A percentile compares a stretch with the other conserved stretches of the same genome.
Evolutionary conservation across 2,888 invertebrate species (phyloP).

Genomic region (Crematogaster levior): DNA sequence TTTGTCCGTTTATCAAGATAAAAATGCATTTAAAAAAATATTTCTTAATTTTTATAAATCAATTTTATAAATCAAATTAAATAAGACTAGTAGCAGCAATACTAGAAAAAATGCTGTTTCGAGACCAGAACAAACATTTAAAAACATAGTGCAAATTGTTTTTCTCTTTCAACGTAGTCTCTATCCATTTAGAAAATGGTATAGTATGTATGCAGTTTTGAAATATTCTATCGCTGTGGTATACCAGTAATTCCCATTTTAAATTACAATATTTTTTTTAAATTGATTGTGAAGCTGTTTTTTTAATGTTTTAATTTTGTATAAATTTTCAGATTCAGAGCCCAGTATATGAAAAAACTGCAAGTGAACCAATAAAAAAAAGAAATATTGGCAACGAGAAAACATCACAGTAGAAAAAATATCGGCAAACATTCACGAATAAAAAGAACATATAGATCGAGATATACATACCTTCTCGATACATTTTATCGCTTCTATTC

Average conservation of each 20-base stretch:
- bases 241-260: slow-evolving; percentile 12
- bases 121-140: not conserved
- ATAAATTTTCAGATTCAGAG: not conserved
- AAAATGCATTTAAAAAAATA: not conserved
- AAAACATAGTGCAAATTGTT: slow-evolving; percentile 13
- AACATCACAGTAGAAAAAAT: not conserved
- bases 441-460: not conserved
- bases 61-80: slow-evolving; percentile 23
- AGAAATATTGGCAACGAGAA: not conserved
- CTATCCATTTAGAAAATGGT: slow-evolving; percentile 9
- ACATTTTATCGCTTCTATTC: slow-evolving; percentile 41
- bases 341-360: not conserved
- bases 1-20: not conserved
- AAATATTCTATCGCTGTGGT: slow-evolving; percentile 12
- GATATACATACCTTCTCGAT: slow-evolving; percentile 16
- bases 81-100: not conserved
- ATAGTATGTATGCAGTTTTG: not conserved
- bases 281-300: slow-evolving; percentile 20
- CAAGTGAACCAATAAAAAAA: slow-evolving; percentile 1
- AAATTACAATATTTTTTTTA: slow-evolving; percentile 32
- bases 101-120: not conserved
- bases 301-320: not conserved
- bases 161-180: not conserved
- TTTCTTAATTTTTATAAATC: not conserved
- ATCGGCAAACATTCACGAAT: not conserved